Base-by-base conservation (phyloP, 2,797 vertebrate genomes). In the Protosalanx chinensis region DNA sequence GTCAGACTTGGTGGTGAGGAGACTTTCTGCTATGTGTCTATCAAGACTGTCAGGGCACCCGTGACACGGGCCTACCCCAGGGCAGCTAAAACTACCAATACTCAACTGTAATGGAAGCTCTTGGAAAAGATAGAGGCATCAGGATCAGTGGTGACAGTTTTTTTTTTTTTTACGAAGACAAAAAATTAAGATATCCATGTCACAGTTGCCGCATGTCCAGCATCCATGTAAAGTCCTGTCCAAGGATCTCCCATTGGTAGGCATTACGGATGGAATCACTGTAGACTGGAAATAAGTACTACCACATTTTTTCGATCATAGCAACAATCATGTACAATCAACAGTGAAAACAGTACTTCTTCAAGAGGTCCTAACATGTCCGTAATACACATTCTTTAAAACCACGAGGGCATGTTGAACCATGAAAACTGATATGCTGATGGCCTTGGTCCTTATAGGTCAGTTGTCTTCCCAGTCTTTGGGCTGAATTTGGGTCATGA, bases 191-290 rank as follows among this genome's bases (percentile, higher is more conserved):
- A 83, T 75, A 82, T 85, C 81, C 84, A 79, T 85, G 81, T 89
- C 87, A 89, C 88, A 90, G 89, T 89, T 88, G 81, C 80, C 67
- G 79, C 61, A 67, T 70, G 77, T 86, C 87, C 87, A 85, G 79
- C 64, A 73, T 88, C 84, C 81, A 86, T 76, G 82, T 80, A 83
- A 79, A 79, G 81, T 84, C 81, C 76, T 78, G 41, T 81, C 18
- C 41, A 76, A 75, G 70, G 68, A 80, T 81, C 74, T 41, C 7
- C 77, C 69, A 71, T 74, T 67, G 53, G 75, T 23, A 68, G 76
- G 82, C 78, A 76, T 65, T 16, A 77, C 81, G 84, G 74, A 86
- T 80, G 80, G 56, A 79, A 82, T 73, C 83, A 84, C 79, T 61
- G 76, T 79, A 56, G 16, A 57, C 20, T 77, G 67, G 76, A 84